Evolutionary conservation across 2,888 invertebrate genomes (phyloP), one percentile per base, ranked within the genome.

Genomic region (Dicranocentrus wangi): DNA sequence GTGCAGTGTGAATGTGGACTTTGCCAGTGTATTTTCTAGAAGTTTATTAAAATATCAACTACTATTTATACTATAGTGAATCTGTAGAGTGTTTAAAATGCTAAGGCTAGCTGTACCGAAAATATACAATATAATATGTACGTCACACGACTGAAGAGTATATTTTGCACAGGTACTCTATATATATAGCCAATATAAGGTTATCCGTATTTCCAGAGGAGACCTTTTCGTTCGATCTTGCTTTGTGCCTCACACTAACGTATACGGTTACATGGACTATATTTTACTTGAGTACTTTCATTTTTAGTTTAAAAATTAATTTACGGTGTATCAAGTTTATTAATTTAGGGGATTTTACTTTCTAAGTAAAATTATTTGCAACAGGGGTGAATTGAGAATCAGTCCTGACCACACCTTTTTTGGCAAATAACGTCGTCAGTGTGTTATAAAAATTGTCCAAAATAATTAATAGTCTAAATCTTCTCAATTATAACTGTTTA

Each of bases 341-440:
- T 39, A 39, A 39, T 13, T 39, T 7, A 39, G 7, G 7, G 39
- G 13, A 39, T 39, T 39, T 39, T 7, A 39, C 13, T 39, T 8
- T 13, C 13, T 7, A 39, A 39, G 39, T 8, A 13, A 39, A 39
- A 39, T 51, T 51, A 17, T n/a, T 5, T 17, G 13, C 7, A 17
- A 51, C 7, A 8, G 70, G 70, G 70, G 70, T 19, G 23, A 55
- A 28, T n/a, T 42, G 13, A 39, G 70, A 55, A 58, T 39, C 53
- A n/a, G n/a, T 28, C 42, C 21, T 1, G 28, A n/a, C 70, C 70
- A 70, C 70, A 70, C 70, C 70, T 70, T 55, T 51, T 3, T n/a
- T 28, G 28, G 7, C 13, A 39, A 39, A 7, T 7, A 8, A 13
- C 39, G 13, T 39, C n/a, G n/a, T n/a, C n/a, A n/a, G n/a, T n/a